These are phyloP conservation scores for Atta cephalotes DNA, from an alignment of 1,140 invertebrate genomes.

Conservation along the genomic window DNA sequence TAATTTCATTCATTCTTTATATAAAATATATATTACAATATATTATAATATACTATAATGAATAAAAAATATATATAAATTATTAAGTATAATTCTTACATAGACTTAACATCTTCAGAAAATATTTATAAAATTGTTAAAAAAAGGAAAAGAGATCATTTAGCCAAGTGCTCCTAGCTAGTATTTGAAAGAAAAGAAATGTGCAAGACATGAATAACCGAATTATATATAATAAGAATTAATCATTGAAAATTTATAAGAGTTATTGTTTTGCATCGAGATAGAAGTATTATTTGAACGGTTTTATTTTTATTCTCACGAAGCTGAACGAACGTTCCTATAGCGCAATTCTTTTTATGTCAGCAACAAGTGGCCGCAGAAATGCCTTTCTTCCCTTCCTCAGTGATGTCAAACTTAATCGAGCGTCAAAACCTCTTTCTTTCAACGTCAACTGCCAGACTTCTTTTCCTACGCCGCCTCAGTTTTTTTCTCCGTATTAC, in stretches of 20 bases:
- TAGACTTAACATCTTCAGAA: no score
- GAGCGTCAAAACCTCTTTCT: constrained; percentile 30
- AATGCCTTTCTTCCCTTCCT: neutral
- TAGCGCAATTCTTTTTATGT: neutral
- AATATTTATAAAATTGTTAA: no score
- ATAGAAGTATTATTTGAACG: neutral
- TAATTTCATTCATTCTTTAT: no score
- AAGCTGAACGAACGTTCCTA: neutral
- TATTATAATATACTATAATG: no score
- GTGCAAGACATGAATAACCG: no score
- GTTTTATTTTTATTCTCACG: neutral
- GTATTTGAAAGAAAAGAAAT: no score
- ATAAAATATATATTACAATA: no score
- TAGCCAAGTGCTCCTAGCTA: no score
- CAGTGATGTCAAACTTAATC: constrained; percentile 10
- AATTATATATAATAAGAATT: neutral
- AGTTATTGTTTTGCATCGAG: neutral
- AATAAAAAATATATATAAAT: no score
- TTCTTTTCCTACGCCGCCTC: neutral
- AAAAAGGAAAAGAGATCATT: no score
- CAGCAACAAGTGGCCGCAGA: neutral
- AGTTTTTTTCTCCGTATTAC: constrained; percentile 4
- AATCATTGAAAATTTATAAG: neutral
- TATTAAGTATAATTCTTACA: no score
- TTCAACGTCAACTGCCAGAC: neutral